Conservation (phyloP, 2,888 invertebrate genomes). For the Nebria brevicollis region DNA sequence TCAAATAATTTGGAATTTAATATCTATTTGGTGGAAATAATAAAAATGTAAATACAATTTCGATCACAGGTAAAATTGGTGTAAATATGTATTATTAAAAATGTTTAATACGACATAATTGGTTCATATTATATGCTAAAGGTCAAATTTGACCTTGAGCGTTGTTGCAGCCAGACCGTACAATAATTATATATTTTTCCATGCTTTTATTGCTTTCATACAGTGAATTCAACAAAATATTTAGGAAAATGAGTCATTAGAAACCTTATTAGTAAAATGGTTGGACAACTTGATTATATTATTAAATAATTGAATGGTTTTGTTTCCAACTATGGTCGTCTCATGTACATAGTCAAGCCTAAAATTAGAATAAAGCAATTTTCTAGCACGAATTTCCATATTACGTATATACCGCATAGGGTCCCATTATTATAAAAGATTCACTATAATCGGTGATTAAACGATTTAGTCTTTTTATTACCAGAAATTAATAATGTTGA, state of each 20-base stretch:
- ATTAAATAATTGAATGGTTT: neutral
- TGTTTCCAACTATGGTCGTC: neutral
- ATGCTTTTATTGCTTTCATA: too few relatives aligned
- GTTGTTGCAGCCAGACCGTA: too few relatives aligned
- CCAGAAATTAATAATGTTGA: neutral
- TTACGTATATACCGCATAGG: neutral
- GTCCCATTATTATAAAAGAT: neutral
- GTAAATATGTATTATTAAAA: too few relatives aligned
- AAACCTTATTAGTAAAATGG: neutral
- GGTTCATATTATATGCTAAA: too few relatives aligned
- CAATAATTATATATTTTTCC: too few relatives aligned
- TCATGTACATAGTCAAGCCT: neutral
- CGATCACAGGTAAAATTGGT: too few relatives aligned
- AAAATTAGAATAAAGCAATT: neutral
- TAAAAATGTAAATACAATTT: too few relatives aligned
- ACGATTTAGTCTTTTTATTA: neutral
- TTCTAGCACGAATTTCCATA: neutral
- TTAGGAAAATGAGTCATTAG: neutral
- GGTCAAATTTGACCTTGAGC: too few relatives aligned
- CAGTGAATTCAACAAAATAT: neutral
- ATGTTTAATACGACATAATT: too few relatives aligned
- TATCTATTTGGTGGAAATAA: too few relatives aligned
- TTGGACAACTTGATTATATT: neutral
- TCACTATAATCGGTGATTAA: neutral
- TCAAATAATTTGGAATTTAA: too few relatives aligned